Percentiles rank a stretch among this genome's conserved stretches.
phyloP scores from a whole-genome alignment of 2,888 invertebrate genomes.

The Bruchidius siliquastri region DNA sequence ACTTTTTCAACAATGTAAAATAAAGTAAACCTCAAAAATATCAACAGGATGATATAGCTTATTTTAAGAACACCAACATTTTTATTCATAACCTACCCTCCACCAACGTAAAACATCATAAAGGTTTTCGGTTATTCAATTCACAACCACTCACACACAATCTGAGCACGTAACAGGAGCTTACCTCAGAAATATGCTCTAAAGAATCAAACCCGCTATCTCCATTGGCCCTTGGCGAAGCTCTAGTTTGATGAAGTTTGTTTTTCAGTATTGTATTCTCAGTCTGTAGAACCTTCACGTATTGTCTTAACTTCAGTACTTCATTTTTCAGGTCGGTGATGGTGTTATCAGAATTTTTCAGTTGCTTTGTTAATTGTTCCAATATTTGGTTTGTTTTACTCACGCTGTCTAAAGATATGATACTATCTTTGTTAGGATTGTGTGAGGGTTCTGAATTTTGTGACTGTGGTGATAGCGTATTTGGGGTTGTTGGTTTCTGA shows the following conservation, averaged over 20 bases:
- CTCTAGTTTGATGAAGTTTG: conserved; percentile 42
- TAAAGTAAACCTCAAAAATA: too few relatives aligned
- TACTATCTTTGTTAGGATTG: conserved; percentile 23
- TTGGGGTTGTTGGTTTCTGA: conserved; percentile 9
- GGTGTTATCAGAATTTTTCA: conserved; percentile 60
- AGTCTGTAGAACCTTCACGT: conserved; percentile 70
- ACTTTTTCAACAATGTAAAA: too few relatives aligned
- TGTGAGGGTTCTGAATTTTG: not conserved
- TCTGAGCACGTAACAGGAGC: too few relatives aligned
- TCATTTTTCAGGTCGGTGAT: conserved; percentile 63
- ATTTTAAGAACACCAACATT: too few relatives aligned
- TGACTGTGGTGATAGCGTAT: conserved; percentile 10
- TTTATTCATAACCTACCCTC: too few relatives aligned
- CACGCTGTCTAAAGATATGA: conserved; percentile 26
- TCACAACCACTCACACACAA: too few relatives aligned
- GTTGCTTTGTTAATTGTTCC: conserved; percentile 52
- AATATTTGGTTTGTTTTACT: conserved; percentile 42
- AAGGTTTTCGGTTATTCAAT: too few relatives aligned
- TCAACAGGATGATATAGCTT: too few relatives aligned
- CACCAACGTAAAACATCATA: too few relatives aligned
- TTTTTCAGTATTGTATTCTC: conserved; percentile 76
- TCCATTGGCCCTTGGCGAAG: conserved; percentile 23
- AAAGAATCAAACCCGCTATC: conserved; percentile 38
- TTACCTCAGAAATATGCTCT: conserved; percentile 41
- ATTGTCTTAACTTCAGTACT: conserved; percentile 57